These are phyloP conservation scores for Morpho achilles DNA, from an alignment of 2,888 invertebrate genomes.

Conservation along the genomic window DNA sequence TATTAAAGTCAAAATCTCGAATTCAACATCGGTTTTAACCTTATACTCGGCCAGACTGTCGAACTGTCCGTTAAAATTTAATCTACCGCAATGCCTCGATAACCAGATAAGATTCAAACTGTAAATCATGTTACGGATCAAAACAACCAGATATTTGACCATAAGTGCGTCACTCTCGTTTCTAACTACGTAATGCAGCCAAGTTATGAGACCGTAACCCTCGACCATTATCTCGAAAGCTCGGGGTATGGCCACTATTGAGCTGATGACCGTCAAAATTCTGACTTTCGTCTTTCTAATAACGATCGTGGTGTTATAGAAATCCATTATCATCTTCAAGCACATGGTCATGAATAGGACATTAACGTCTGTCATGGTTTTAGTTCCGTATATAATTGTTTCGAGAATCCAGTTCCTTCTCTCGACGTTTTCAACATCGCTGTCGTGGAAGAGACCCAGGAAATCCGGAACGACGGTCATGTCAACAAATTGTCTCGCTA, in stretches of 20 bases:
- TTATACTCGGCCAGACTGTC: constrained; percentile 47
- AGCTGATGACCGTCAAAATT: constrained; percentile 82
- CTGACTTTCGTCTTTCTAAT: constrained; percentile 81
- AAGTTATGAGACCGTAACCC: constrained; percentile 84
- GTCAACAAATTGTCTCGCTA: constrained; percentile 88
- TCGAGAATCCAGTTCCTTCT: constrained; percentile 89
- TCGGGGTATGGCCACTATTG: constrained; percentile 81
- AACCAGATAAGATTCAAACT: constrained; percentile 51
- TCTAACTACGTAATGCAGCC: constrained; percentile 75
- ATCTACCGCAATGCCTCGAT: constrained; percentile 41
- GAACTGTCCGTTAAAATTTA: constrained; percentile 31
- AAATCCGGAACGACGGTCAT: constrained; percentile 92
- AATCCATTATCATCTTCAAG: constrained; percentile 87
- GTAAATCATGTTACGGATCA: constrained; percentile 49
- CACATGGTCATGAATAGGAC: constrained; percentile 86
- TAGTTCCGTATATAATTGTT: constrained; percentile 86
- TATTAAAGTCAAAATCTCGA: constrained; percentile 50
- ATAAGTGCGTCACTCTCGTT: constrained; percentile 45
- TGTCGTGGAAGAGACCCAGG: constrained; percentile 89
- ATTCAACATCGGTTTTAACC: constrained; percentile 57
- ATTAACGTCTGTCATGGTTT: constrained; percentile 85
- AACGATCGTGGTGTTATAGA: constrained; percentile 82
- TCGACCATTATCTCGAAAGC: constrained; percentile 83
- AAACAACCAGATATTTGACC: constrained; percentile 39
- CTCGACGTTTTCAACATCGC: constrained; percentile 82